Evolutionary conservation across 1,140 invertebrate species (phyloP), one percentile per base, ranked within the genome.

Genomic region (Andrena cerasifolii): DNA sequence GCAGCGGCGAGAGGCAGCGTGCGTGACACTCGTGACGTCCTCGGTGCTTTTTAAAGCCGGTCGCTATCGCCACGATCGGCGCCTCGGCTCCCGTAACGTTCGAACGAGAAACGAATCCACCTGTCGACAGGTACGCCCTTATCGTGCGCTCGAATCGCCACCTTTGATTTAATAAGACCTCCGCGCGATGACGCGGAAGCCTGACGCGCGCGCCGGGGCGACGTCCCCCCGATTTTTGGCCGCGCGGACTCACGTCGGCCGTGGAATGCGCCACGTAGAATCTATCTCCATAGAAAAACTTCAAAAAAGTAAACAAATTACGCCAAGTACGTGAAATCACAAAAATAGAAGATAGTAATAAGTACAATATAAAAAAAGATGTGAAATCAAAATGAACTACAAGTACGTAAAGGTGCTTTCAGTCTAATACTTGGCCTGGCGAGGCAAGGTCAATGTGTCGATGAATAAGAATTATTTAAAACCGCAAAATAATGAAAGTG

Each of bases 251-350:
- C 73, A 68, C 24, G 21, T 86, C 79, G 78, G 77, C 71, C 63
- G 58, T 78, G 80, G 88, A 87, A 89, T 88, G 87, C 85, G 80
- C 86, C 81, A 80, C 61, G 78, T 76, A 73, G 79, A 84, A 89
- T 79, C 70, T 81, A 84, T 67, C 82, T n/a, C n/a, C n/a, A n/a
- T n/a, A n/a, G n/a, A n/a, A n/a, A n/a, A n/a, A n/a, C n/a, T n/a
- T n/a, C n/a, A n/a, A n/a, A n/a, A n/a, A n/a, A n/a, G n/a, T n/a
- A n/a, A n/a, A n/a, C n/a, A n/a, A n/a, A n/a, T n/a, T n/a, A n/a
- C n/a, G n/a, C n/a, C n/a, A n/a, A n/a, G n/a, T n/a, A n/a, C n/a
- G n/a, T n/a, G n/a, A n/a, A n/a, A n/a, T n/a, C n/a, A n/a, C n/a
- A n/a, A n/a, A n/a, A n/a, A n/a, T n/a, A n/a, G n/a, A n/a, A n/a